Evolutionary conservation across 2,888 invertebrate species (phyloP), one percentile per base, ranked within the genome.

Genomic region (Leptura quadrifasciata): DNA sequence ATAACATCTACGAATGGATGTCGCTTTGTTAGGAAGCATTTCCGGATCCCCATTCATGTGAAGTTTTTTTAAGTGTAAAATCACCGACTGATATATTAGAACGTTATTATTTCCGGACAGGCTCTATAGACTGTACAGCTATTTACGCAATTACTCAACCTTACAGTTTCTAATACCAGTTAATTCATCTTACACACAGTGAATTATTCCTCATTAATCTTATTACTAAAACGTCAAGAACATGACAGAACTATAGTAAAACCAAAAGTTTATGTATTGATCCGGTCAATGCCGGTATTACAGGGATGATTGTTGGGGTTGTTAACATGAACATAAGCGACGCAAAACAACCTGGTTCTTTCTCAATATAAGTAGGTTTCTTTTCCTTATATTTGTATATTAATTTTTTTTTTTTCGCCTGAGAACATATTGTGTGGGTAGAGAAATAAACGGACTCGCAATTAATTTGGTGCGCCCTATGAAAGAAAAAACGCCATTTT

Each of bases 231-330:
- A 63, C 63, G 63, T 63, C 63, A 27, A n/a, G 35, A 63, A 39
- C 63, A 63, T 35, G 63, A 63, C 63, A 35, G 1, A 63, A 63
- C 63, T 63, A 63, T 63, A 18, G 63, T 35, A 39, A 63, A 39
- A 63, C 63, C 39, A 63, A 63, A 63, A 63, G 35, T 63, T 39
- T 5, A 60, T 63, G 8, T 31, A 63, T 63, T 35, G 63, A 63
- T 35, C n/a, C 63, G 18, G 63, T 35, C 63, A 12, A 18, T 0
- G 17, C 9, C n/a, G 63, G 63, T n/a, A n/a, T 24, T 60, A 8
- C 4, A n/a, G 10, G 8, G n/a, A 1, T 1, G 39, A 18, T 5
- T 39, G 24, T 17, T 27, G 0, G 3, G 47, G n/a, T 0, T 47
- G 47, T 5, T 47, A n/a, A 2, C 15, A 47, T 47, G n/a, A 47